A percentile compares a stretch with the other conserved stretches of the same genome.
Evolutionary conservation across 2,797 vertebrate genomes (phyloP).

Genomic region (Dendrocincla tyrannina): DNA sequence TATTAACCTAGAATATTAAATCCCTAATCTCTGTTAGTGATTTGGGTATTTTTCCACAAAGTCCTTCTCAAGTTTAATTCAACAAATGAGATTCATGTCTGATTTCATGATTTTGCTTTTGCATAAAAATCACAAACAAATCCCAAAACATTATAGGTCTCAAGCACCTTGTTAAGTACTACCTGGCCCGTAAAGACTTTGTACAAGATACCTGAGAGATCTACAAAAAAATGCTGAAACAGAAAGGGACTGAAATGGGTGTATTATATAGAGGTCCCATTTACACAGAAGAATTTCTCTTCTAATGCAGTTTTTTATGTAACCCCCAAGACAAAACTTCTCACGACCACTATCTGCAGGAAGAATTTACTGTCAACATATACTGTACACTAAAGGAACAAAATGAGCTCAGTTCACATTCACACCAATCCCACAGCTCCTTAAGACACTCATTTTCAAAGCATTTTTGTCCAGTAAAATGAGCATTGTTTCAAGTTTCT

Average conservation of each 20-base stretch:
- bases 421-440: background rate
- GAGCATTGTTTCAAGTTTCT: constrained; percentile 5
- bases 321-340: background rate
- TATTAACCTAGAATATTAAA: background rate
- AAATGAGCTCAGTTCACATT: background rate
- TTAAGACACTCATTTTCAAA: background rate
- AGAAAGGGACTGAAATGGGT: background rate
- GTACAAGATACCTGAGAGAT: background rate
- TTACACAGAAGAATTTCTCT: background rate
- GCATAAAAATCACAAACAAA: background rate
- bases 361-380: constrained; percentile 18
- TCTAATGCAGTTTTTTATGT: background rate
- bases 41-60: constrained; percentile 5
- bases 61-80: background rate
- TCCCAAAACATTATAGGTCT: background rate
- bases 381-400: background rate
- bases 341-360: background rate
- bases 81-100: background rate
- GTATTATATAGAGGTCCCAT: background rate
- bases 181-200: background rate
- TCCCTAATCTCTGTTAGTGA: background rate
- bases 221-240: background rate
- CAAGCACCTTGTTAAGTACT: background rate
- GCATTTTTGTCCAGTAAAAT: background rate
- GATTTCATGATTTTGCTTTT: constrained; percentile 14